phyloP scores from a whole-genome alignment of 2,888 invertebrate species.

The Eristalinus sepulchralis region DNA sequence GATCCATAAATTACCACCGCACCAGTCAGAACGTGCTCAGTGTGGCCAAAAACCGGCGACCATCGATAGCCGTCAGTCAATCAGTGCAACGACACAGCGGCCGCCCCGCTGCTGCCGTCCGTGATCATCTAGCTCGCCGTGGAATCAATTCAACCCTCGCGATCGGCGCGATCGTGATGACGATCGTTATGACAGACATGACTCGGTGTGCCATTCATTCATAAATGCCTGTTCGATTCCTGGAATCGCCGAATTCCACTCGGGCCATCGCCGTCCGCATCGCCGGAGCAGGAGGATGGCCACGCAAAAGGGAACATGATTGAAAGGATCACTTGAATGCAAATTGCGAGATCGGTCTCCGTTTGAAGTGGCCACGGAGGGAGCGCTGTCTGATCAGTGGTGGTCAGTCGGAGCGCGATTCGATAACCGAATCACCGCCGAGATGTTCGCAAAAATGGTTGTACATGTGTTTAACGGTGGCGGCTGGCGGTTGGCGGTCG shows the following conservation, averaged over 20 bases:
- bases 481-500: slow-evolving; percentile 12
- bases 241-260: slow-evolving; percentile 67
- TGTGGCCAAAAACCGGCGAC: slow-evolving; percentile 24
- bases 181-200: slow-evolving; percentile 65
- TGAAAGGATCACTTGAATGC: slow-evolving; percentile 71
- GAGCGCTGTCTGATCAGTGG: slow-evolving; percentile 27
- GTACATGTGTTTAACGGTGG: slow-evolving; percentile 47
- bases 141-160: slow-evolving; percentile 40
- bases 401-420: slow-evolving; percentile 44
- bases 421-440: slow-evolving; percentile 61
- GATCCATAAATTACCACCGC: slow-evolving; percentile 62
- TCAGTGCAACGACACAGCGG: slow-evolving; percentile 13
- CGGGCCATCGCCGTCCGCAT: too few relatives aligned
- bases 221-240: slow-evolving; percentile 66
- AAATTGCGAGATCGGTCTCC: slow-evolving; percentile 67
- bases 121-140: slow-evolving; percentile 36
- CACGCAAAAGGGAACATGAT: slow-evolving; percentile 42
- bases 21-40: slow-evolving; percentile 67
- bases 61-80: slow-evolving; percentile 34
- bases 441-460: slow-evolving; percentile 62
- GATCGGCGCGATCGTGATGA: slow-evolving; percentile 30
- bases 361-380: slow-evolving; percentile 62
- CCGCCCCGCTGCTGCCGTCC: background rate
- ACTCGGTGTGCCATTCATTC: slow-evolving; percentile 60
- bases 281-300: background rate